phyloP scores from a whole-genome alignment of 2,888 invertebrate species.

The Diadegma fenestrale region DNA sequence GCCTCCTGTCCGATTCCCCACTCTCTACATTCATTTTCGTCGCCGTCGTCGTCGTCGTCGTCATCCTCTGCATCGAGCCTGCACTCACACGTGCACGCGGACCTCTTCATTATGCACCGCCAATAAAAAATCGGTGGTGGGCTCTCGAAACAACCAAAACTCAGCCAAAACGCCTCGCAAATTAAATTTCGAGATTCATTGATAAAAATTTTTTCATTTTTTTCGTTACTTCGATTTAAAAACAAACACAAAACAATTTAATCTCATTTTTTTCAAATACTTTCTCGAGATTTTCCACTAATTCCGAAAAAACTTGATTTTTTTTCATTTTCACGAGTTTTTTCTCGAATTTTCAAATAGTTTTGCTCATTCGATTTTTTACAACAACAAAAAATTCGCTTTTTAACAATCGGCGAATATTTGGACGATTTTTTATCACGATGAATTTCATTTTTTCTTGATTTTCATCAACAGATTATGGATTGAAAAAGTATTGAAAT shows the following conservation, averaged over 20 bases:
- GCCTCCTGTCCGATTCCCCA: conserved; percentile 75
- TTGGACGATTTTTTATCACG: not conserved
- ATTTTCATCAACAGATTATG: not conserved
- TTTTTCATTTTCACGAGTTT: too few relatives aligned
- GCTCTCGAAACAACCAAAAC: not conserved
- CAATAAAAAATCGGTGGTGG: conserved; percentile 12
- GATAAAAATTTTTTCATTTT: not conserved
- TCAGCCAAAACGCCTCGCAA: not conserved
- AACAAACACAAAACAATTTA: not conserved
- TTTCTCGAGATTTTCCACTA: too few relatives aligned
- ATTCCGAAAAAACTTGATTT: too few relatives aligned
- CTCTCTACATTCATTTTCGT: conserved; percentile 48
- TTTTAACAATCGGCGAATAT: not conserved
- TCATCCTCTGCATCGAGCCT: conserved; percentile 33
- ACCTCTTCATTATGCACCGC: conserved; percentile 28
- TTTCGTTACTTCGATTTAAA: not conserved
- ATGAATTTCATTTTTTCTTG: not conserved
- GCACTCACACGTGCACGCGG: conserved; percentile 48
- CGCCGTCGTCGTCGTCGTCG: conserved; percentile 44
- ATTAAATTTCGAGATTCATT: not conserved
- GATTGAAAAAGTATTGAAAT: not conserved
- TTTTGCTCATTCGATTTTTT: too few relatives aligned
- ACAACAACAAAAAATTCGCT: not conserved
- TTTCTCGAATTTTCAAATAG: too few relatives aligned
- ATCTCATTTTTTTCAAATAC: too few relatives aligned